Evolutionary conservation across 2,888 invertebrate species (phyloP), one percentile per base, ranked within the genome.

Genomic region (Arctia plantaginis): DNA sequence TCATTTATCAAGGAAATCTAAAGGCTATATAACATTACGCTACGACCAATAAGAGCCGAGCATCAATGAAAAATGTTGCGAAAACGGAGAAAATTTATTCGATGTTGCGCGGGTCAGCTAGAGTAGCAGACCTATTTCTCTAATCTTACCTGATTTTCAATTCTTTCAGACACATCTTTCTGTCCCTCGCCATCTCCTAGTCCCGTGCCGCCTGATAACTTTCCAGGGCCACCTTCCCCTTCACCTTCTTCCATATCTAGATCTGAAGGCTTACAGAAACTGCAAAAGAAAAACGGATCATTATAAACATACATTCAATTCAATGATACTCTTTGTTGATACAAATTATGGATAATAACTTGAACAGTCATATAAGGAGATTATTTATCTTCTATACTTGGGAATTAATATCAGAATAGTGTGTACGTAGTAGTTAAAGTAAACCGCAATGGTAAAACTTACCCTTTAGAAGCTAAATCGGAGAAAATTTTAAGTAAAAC

Each of bases 101-200:
- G n/a, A n/a, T 1, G 12, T 41, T 41, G 12, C 12, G 7, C 41
- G 1, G 12, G 12, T 12, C 44, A 44, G 44, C 18, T 44, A 44
- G 15, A 6, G 3, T 47, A 51, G 51, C 59, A 30, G 13, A 59
- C 15, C 15, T 59, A 13, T 12, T 55, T 59, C 13, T 27, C 12
- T 35, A 69, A 39, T 59, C 39, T 51, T 84, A 95, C 96, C 91
- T 96, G 96, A 83, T 96, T 94, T 84, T 98, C 98, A 71, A 99
- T 98, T 88, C 97, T 97, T 77, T 99, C 99, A 0, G 99, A 99
- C 41, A 99, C 99, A 92, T 99, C 99, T 86, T 98, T 98, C 83
- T 98, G 97, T 1, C 99, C 99, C 93, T 98, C 97, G 0, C 99
- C 99, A 78, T 99, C 99, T 0, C 99, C 99, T 8, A 99, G 95